Evolutionary conservation across 2,113 vertebrate genomes (phyloP), one percentile per base, ranked within the genome.

Genomic region (Callocephalon fimbriatum): DNA sequence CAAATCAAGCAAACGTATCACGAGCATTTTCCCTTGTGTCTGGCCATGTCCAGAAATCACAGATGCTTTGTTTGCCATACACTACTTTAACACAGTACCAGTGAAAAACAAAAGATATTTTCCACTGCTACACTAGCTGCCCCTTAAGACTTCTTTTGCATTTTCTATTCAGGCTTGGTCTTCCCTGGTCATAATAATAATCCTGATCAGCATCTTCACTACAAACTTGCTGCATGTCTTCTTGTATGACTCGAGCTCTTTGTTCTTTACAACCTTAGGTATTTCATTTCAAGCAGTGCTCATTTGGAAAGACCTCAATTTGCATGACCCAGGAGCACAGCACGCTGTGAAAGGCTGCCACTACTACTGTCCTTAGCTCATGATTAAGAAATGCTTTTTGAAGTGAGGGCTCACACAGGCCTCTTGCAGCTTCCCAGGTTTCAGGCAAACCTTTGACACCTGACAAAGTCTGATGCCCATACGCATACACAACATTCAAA

Each of bases 281-380:
- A 22, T 37, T 25, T 20, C 10, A 9, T 63, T 74, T 65, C 1
- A 2, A 32, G 48, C 89, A 35, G 80, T 1, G 45, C 35, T 70
- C 21, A 2, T 8, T 23, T 17, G n/a, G 31, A 35, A n/a, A 65
- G 89, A 4, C 25, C 29, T 51, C 9, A 7, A 3, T 4, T 35
- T 51, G 37, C 31, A 3, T 0, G 17, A 15, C 15, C 42, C 2
- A 0, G 10, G 27, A 72, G 12, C 2, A 8, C 2, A 15, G 45
- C 0, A 2, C 26, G 1, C 3, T 26, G 27, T 2, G 37, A 61
- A 42, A 86, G 47, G 63, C 50, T 71, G 82, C n/a, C 63, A 42
- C 10, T 27, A 29, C 54, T 25, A 4, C 82, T 15, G 54, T 11
- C 35, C 75, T 82, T 81, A 76, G 21, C 22, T 75, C 6, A 0